Percentiles rank a stretch among this genome's conserved stretches.
Evolutionary conservation across 2,888 invertebrate genomes (phyloP).

Genomic region (Lasioglossum vierecki): DNA sequence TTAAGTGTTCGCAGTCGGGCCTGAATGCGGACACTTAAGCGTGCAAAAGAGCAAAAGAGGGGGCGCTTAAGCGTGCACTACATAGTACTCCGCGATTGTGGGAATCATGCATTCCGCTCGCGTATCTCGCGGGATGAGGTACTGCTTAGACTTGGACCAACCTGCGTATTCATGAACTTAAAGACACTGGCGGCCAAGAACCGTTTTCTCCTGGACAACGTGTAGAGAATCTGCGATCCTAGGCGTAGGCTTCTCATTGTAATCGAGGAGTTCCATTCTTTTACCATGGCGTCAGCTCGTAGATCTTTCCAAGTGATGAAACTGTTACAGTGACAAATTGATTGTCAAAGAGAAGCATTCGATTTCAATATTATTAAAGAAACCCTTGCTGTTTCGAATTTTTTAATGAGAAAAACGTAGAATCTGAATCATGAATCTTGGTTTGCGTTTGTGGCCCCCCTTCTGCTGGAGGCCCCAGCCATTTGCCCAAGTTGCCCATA

Average conservation of each 20-base stretch:
- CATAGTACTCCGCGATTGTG: neutral
- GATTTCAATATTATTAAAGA: too few species aligned
- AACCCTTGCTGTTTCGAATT: too few species aligned
- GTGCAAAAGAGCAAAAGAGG: too few species aligned
- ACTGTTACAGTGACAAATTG: slow-evolving; percentile 24
- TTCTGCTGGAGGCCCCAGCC: too few species aligned
- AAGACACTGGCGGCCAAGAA: slow-evolving; percentile 94
- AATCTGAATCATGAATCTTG: too few species aligned
- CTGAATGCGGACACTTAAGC: too few species aligned
- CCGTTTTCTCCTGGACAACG: slow-evolving; percentile 91
- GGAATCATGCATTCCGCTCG: neutral
- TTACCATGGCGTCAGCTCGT: slow-evolving; percentile 89
- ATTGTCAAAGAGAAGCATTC: too few species aligned
- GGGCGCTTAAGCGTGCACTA: neutral
- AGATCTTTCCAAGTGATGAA: slow-evolving; percentile 97
- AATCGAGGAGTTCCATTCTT: slow-evolving; percentile 91
- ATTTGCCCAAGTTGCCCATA: too few species aligned
- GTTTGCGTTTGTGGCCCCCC: too few species aligned
- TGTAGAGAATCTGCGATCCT: slow-evolving; percentile 89
- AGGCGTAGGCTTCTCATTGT: slow-evolving; percentile 88
- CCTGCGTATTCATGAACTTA: slow-evolving; percentile 94
- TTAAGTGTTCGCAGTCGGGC: neutral
- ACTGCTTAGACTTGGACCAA: slow-evolving; percentile 79
- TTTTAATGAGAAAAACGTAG: too few species aligned
- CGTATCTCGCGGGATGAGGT: neutral